Conservation (phyloP, 2,797 vertebrate species). For the Aldrovandia affinis region DNA sequence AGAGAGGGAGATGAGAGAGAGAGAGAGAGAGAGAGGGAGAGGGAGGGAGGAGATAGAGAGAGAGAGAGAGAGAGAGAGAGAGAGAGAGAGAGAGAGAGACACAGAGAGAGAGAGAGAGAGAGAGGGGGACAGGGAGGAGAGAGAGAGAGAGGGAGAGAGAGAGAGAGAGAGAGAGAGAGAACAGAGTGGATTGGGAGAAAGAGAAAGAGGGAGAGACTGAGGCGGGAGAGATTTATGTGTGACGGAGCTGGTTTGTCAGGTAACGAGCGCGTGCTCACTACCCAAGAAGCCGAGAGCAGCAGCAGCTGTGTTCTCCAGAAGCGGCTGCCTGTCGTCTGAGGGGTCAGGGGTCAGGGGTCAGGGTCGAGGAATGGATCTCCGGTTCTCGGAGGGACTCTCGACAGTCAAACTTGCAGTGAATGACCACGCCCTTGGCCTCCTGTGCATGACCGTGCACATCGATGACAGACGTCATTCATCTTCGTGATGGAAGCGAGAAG, state of each 20-base stretch:
- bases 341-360: neutral
- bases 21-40: neutral
- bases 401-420: neutral
- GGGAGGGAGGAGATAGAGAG: neutral
- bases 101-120: too few relatives aligned
- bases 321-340: neutral
- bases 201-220: neutral
- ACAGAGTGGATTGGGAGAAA: too few relatives aligned
- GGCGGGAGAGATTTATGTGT: slow-evolving; percentile 22
- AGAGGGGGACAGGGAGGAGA: neutral
- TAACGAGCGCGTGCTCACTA: neutral
- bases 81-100: neutral
- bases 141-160: too few relatives aligned
- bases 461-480: neutral
- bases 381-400: neutral
- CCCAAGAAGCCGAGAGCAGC: neutral
- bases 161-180: neutral
- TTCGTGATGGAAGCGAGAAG: neutral
- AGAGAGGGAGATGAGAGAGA: neutral
- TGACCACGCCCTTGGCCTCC: neutral
- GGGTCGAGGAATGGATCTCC: neutral
- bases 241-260: neutral
- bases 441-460: neutral
- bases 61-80: slow-evolving; percentile 13
- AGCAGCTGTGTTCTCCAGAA: slow-evolving; percentile 9